A percentile compares a stretch with the other conserved stretches of the same genome.
Evolutionary conservation across 2,888 invertebrate genomes (phyloP).

Genomic region (Patella depressa): DNA sequence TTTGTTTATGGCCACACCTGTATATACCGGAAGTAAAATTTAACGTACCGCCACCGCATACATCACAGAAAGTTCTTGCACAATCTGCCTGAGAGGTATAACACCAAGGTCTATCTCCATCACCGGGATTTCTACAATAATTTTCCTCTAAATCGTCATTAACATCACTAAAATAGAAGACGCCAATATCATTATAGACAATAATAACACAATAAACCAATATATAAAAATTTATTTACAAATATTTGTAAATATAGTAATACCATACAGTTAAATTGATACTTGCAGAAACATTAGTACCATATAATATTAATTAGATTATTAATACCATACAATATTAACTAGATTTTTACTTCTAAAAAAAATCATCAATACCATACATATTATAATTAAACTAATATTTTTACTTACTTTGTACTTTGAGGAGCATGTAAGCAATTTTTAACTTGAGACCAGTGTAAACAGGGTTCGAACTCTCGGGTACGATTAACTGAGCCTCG

Average conservation of each 20-base stretch:
- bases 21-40: background rate
- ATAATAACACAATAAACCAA: too few relatives aligned
- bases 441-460: conserved; percentile 12
- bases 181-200: too few relatives aligned
- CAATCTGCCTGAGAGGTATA: conserved; percentile 11
- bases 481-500: conserved; percentile 18
- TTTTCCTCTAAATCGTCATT: conserved; percentile 14
- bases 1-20: too few relatives aligned
- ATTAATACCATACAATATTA: too few relatives aligned
- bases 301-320: too few relatives aligned
- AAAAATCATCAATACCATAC: too few relatives aligned
- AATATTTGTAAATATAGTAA: too few relatives aligned
- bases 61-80: conserved; percentile 23
- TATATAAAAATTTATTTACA: too few relatives aligned
- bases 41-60: background rate
- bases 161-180: conserved; percentile 10
- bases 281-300: too few relatives aligned
- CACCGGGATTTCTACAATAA: conserved; percentile 24
- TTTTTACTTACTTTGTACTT: conserved; percentile 9
- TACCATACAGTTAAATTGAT: too few relatives aligned
- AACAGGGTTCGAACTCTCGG: conserved; percentile 11
- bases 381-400: background rate
- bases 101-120: conserved; percentile 22
- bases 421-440: conserved; percentile 14
- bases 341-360: too few relatives aligned